Evolutionary conservation across 2,797 vertebrate genomes (phyloP).

Genomic region (Margarornis squamiger): DNA sequence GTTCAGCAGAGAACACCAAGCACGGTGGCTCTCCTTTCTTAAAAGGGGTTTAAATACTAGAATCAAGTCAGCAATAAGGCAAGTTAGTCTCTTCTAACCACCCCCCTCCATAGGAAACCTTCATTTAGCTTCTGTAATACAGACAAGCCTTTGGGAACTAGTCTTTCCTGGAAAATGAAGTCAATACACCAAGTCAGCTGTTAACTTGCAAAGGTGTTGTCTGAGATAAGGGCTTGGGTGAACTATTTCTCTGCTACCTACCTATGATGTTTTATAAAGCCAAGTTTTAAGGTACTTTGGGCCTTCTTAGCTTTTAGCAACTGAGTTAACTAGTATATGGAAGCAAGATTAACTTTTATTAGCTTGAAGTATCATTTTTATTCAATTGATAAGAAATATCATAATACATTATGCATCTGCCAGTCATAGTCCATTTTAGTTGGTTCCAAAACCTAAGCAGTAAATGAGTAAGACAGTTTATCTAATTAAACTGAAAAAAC

Average conservation of each 20-base stretch:
- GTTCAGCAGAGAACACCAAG: not conserved
- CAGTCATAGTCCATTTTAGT: conserved; percentile 63
- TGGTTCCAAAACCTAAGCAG: conserved; percentile 59
- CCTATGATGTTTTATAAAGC: not conserved
- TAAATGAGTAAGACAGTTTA: conserved; percentile 49
- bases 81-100: not conserved
- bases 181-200: not conserved
- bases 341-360: conserved; percentile 57
- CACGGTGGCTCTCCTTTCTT: rapidly evolving
- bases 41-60: not conserved
- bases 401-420: conserved; percentile 62
- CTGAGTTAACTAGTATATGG: not conserved
- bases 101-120: not conserved
- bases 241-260: not conserved
- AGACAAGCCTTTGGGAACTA: conserved; percentile 22
- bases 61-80: not conserved
- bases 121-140: not conserved
- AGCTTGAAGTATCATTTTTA: conserved; percentile 64
- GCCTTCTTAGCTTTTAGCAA: not conserved
- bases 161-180: conserved; percentile 26
- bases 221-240: not conserved
- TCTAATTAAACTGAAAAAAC: conserved; percentile 59
- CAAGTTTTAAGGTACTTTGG: not conserved
- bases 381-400: conserved; percentile 56
- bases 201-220: conserved; percentile 4